These are phyloP conservation scores for Julus scanicus DNA, from an alignment of 2,888 invertebrate genomes.

Conservation along the genomic window DNA sequence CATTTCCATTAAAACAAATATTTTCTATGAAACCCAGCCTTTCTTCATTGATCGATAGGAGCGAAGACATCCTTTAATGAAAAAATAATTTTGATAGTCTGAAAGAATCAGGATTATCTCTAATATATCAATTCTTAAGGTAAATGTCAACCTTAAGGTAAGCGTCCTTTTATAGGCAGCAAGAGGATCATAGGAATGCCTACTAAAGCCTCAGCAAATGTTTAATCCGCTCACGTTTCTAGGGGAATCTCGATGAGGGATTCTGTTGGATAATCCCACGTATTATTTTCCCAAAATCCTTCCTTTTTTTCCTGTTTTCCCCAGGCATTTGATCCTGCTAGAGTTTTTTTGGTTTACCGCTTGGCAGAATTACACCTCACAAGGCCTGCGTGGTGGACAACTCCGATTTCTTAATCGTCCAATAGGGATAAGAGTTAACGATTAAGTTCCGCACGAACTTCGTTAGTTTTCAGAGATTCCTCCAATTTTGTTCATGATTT, in stretches of 20 bases:
- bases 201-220: conserved; percentile 33
- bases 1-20: too few species aligned
- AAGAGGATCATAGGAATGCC: neutral
- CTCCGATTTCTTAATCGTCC: neutral
- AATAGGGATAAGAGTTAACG: neutral
- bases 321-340: neutral
- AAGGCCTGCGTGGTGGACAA: neutral
- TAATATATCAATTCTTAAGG: neutral
- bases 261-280: neutral
- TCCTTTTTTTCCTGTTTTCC: neutral
- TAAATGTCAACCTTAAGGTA: neutral
- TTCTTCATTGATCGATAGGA: too few species aligned
- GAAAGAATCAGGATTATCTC: neutral
- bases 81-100: too few species aligned
- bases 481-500: too few species aligned
- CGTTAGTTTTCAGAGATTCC: too few species aligned
- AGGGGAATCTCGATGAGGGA: conserved; percentile 23
- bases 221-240: conserved; percentile 33
- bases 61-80: too few species aligned
- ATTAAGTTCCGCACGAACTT: too few species aligned
- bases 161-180: neutral
- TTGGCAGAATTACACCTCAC: neutral
- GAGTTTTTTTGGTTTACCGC: neutral
- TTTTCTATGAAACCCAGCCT: too few species aligned
- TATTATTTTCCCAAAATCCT: neutral